Evolutionary conservation across 2,797 vertebrate species (phyloP), one percentile per base, ranked within the genome.

Genomic region (Enteromius anoplus): DNA sequence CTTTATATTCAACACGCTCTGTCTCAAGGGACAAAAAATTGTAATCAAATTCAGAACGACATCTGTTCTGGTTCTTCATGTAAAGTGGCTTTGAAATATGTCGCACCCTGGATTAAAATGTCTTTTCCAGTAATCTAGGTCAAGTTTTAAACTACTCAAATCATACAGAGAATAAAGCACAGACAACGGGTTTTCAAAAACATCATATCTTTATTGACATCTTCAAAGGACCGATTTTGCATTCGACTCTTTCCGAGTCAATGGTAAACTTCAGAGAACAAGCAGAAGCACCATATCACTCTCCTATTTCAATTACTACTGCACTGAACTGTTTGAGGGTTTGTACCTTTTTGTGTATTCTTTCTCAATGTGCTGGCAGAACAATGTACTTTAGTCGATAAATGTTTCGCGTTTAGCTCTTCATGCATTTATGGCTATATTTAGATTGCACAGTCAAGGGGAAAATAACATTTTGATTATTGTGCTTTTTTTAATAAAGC

Each of bases 171-270:
- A 75, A 51, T 34, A 55, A 32, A 12, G 0, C 66, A 19, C 47
- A 26, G n/a, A 37, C 29, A 29, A 49, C 40, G 55, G 26, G 49
- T 40, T 53, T 60, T 49, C 34, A 79, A 83, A 86, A 86, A 85
- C 81, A 82, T 85, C 81, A 82, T 85, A 51, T 84, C 17, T 89
- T 89, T 89, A 89, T 88, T 89, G 84, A 86, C 70, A 86, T 88
- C 51, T 85, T 85, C 70, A 26, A 80, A 79, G 66, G 73, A 87
- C 71, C 60, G 26, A 70, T 78, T 73, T 84, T 75, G 62, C 75
- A 79, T 83, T 76, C 34, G 45, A 86, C 85, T 84, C 58, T 71
- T 75, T 80, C 19, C 3, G 49, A 62, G 68, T 76, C 71, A 40
- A 62, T 76, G 29, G 53, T 81, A 47, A 83, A 85, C 80, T 60